Evolutionary conservation across 1,140 invertebrate genomes (phyloP), one percentile per base, ranked within the genome.

Genomic region (Plodia interpunctella): DNA sequence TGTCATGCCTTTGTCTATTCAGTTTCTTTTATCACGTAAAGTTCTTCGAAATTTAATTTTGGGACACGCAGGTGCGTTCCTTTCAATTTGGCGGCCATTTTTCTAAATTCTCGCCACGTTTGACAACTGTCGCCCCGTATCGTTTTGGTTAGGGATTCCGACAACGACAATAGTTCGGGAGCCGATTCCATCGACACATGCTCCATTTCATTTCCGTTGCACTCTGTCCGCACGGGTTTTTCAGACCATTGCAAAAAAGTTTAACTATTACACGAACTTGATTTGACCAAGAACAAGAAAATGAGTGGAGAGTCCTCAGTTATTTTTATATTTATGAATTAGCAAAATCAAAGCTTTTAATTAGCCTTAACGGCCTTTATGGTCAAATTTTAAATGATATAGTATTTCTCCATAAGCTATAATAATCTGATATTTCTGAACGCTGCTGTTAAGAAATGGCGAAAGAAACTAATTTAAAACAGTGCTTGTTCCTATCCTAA

Each of bases 251-350:
- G 73, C 74, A 80, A 82, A 81, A 86, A 83, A 80, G 75, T 87
- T 76, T 78, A 80, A 88, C 84, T 88, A 88, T 88, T 88, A 80
- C 80, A 74, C 79, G 76, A 83, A 86, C 80, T 84, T 86, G 78
- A 86, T 86, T 84, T 84, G 63, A 52, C 76, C 73, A 71, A 61
- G 72, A 68, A 77, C 66, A 78, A 59, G 6, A 57, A 55, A 54
- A 60, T 11, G 8, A n/a, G 15, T 74, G 20, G 72, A 76, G 63
- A 57, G 0, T 28, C 52, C n/a, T 1, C 30, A 56, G 18, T 65
- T 53, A 59, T n/a, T 32, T 15, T 38, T 50, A 20, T 9, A 11
- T 51, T 51, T 5, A 51, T 32, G 6, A 10, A 10, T 1, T 3
- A 25, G 6, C 21, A 25, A 25, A 25, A 25, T 25, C 6, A 25